A percentile compares a stretch with the other conserved stretches of the same genome.
Evolutionary conservation across 2,113 vertebrate species (phyloP).

Genomic region (Hippoglossus stenolepis): DNA sequence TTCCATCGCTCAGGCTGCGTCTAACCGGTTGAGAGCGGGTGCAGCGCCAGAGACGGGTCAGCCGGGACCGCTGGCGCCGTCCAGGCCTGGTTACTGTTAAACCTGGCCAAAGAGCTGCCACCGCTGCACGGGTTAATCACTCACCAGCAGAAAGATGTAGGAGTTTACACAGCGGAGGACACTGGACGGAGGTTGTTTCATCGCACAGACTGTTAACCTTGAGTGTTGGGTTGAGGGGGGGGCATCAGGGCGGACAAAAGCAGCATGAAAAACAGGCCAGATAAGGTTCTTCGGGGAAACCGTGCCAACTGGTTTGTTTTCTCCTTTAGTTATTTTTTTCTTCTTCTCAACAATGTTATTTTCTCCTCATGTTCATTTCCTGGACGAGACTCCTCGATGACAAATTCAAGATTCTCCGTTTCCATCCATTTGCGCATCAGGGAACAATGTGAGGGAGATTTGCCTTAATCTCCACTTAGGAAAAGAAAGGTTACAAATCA

Average conservation of each 20-base stretch:
- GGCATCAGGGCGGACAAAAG: conserved; percentile 30
- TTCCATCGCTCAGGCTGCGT: conserved; percentile 51
- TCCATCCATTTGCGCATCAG: conserved; percentile 61
- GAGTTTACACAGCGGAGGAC: conserved; percentile 71
- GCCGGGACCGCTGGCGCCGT: conserved; percentile 46
- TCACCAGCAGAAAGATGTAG: conserved; percentile 68
- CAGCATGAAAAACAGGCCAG: conserved; percentile 25
- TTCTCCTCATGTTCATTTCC: conserved; percentile 23
- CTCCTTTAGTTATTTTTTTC: not conserved
- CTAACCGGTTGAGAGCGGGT: conserved; percentile 42
- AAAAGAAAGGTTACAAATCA: conserved; percentile 84
- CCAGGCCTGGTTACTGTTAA: conserved; percentile 50
- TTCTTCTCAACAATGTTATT: conserved; percentile 15
- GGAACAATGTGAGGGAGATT: conserved; percentile 77
- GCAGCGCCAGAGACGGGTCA: conserved; percentile 49
- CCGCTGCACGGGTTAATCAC: conserved; percentile 73
- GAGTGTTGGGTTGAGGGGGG: conserved; percentile 52
- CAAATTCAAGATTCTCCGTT: conserved; percentile 42
- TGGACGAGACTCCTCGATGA: conserved; percentile 29
- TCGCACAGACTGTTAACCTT: conserved; percentile 75
- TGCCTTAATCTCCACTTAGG: conserved; percentile 82
- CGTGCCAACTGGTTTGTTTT: conserved; percentile 20
- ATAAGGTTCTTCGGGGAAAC: conserved; percentile 32
- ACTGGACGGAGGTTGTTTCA: conserved; percentile 50
- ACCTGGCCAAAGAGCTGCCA: conserved; percentile 38